Base-by-base conservation (phyloP, 2,888 invertebrate species). In the Pristionchus entomophagus region DNA sequence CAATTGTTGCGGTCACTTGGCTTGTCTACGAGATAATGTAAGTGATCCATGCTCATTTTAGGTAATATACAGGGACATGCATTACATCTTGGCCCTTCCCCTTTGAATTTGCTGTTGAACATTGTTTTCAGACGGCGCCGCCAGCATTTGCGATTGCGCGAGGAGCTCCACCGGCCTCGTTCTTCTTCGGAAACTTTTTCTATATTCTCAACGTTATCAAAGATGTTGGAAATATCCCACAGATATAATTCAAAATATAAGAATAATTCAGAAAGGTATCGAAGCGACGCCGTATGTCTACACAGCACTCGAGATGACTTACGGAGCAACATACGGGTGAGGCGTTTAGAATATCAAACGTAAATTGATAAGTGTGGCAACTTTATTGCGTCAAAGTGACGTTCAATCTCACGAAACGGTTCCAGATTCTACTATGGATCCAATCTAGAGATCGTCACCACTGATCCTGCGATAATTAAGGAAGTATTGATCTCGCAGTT, bases 401-500 rank as follows among this genome's bases (percentile, higher is more conserved):
- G 6, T 10, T 45, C 6, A 10, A n/a, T n/a, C 14, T 45, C 45
- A 56, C 8, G n/a, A n/a, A 3, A 56, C 2, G n/a, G n/a, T n/a
- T n/a, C 32, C 81, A 88, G 89, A 69, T 82, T 91, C 17, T 90
- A 90, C 84, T 80, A 90, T 85, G 91, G 91, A 6, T 82, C 86
- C 17, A 65, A 89, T 38, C 87, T 90, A 12, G 86, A 88, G 59
- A 88, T 91, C 17, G 53, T 87, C n/a, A 85, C 89, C 3, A 88
- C 86, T n/a, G 89, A 91, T 77, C 89, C 90, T 53, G 89, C 89
- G 35, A 88, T 91, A 26, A 86, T 90, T 45, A 89, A 89, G 45
- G 91, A 91, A 83, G 88, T 91, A 2, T 91, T 91, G 88, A 91
- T 91, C 84, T 89, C 90, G 83, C 89, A 91, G 65, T 91, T 91